Base-by-base conservation (phyloP, 2,888 invertebrate genomes). In the Cordilura impudica region DNA sequence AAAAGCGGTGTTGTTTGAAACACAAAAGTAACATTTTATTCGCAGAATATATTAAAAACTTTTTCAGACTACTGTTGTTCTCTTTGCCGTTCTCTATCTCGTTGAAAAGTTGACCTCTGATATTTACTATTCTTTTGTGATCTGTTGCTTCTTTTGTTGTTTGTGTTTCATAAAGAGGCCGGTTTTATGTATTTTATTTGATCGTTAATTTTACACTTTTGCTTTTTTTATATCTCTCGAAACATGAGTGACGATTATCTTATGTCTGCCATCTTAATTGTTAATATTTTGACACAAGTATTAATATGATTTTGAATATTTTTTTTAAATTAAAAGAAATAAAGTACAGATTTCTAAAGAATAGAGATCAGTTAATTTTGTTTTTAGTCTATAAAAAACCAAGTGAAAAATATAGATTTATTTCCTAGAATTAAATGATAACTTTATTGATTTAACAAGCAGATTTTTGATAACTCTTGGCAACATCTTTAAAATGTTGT, bases 121-220 rank as follows among this genome's bases (percentile, higher is more conserved):
- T 31, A 31, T 31, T 31, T 31, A 1, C 31, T 10, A 31, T 31
- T 10, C 18, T 26, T 23, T 47, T 26, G 60, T 10, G 45, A 39
- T 39, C 23, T 60, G 31, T 49, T 6, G 29, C 7, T 39, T 16
- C 29, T 26, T 39, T 26, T 4, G 35, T 47, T 23, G n/a, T n/a
- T n/a, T n/a, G n/a, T n/a, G n/a, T n/a, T n/a, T n/a, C n/a, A n/a
- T 29, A 61, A 31, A 47, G 47, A 61, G 31, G 61, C 14, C 29
- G 54, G 14, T 16, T 29, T n/a, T 14, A 8, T 14, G 43, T 14
- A 43, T 21, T n/a, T 43, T 39, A 8, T 60, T 3, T 39, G 45
- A 31, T 51, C 72, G 65, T 73, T 58, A 73, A 73, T 39, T 73
- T 65, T 49, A 73, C 72, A 73, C 72, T 73, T 73, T 73, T 73